Base-by-base conservation (phyloP, 1,140 invertebrate genomes). In the Zaprionus nigranus region DNA sequence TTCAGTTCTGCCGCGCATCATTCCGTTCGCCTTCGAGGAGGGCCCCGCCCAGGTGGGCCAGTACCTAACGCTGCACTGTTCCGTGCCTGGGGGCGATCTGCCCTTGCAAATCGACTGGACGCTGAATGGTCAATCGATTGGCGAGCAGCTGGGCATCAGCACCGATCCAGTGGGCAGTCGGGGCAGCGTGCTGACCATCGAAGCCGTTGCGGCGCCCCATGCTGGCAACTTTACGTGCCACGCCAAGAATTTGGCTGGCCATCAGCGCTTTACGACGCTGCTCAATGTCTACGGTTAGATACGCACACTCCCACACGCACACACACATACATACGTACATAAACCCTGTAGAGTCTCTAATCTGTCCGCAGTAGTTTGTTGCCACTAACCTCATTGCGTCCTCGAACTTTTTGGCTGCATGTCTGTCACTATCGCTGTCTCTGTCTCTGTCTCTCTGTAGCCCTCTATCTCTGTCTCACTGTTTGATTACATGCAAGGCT, bases 91-190 rank as follows among this genome's bases (percentile, higher is more conserved):
- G 87, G 96, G 96, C 57, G 96, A 97, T 93, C 92, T 95, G 75
- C 96, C 96, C 4, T 93, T 97, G 66, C 94, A 94, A 46, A 95
- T 96, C 64, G 94, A 94, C 11, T 97, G 97, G 97, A 94, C 94
- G 13, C 94, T 96, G 71, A 96, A 97, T 81, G 95, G 96, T 20
- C 92, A 94, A 91, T 92, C 93, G 58, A 82, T 40, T 97, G 97
- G 66, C 43, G 75, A 85, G 24, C 90, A 93, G 57, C 84, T 92
- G 69, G 82, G 94, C 65, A 94, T 95, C 30, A 93, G 92, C 75
- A 95, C 94, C 12, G 93, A 94, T 68, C 94, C 94, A 92, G 94
- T 95, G 65, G 95, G 95, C 75, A 94, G 94, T 77, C 94, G 95
- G 72, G 95, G 94, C 22, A 96, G 94, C 69, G 94, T 96, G 61